Percentiles rank a stretch among this genome's conserved stretches.
phyloP scores from a whole-genome alignment of 2,888 invertebrate species.

The Arge pagana region DNA sequence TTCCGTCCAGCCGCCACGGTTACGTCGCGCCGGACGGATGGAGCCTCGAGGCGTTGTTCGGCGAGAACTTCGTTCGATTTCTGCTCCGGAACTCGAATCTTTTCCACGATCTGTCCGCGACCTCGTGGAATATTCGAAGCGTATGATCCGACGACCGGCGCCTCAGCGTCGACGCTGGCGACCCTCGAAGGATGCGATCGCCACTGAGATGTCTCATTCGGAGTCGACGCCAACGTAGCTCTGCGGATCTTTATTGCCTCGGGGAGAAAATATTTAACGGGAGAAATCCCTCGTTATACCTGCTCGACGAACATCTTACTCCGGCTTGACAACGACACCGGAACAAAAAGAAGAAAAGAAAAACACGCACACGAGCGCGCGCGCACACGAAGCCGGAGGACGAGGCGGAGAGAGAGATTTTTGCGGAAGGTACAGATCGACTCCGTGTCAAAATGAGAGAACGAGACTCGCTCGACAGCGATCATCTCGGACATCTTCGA shows the following conservation, averaged over 20 bases:
- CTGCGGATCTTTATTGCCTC: constrained; percentile 25
- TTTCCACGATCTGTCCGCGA: no score
- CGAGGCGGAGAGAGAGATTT: no score
- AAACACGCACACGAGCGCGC: no score
- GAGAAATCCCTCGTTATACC: constrained; percentile 7
- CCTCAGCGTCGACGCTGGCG: constrained; percentile 4
- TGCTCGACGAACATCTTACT: constrained; percentile 10
- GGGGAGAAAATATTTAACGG: constrained; percentile 17
- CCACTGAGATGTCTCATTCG: constrained; percentile 32
- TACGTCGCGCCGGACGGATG: no score
- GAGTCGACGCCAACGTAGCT: constrained; percentile 12
- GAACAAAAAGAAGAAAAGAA: no score
- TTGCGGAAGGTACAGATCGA: constrained; percentile 15
- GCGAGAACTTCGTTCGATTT: no score
- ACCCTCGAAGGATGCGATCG: constrained; percentile 26
- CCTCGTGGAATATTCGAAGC: constrained; percentile 8
- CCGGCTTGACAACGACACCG: background rate
- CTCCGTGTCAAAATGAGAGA: background rate
- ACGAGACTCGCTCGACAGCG: no score
- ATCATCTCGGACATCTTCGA: no score
- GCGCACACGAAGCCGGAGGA: no score
- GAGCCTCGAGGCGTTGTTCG: no score
- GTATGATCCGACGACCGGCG: constrained; percentile 25
- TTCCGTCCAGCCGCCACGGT: no score
- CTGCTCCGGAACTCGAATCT: no score